Base-by-base conservation (phyloP, 30 jellyfish, hydroid and myxozoan genomes). In the Hydractinia echinata region DNA sequence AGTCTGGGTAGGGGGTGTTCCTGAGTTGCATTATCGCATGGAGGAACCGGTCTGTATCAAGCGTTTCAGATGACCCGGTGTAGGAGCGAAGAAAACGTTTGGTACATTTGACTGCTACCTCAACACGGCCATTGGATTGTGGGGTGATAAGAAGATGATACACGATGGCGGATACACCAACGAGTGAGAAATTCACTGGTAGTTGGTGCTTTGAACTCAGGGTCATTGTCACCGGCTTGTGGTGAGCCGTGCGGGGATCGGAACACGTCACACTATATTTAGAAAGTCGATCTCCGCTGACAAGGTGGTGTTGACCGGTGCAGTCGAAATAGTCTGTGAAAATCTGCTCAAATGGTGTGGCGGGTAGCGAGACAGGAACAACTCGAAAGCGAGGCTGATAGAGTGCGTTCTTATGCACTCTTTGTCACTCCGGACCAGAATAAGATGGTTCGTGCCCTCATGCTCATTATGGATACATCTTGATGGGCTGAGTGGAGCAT, bases 171-270 rank as follows among this genome's bases (percentile, higher is more conserved):
- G 44, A 30, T 30, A 30, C 44, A 30, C 44, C 44, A 30, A 30
- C 44, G 44, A 30, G 44, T 30, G 44, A 30, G 2, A 30, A 30
- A 30, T 30, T n/a, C 44, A 30, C 44, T 30, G 44, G 44, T 30
- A 30, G 44, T 30, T 30, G 2, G 44, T 30, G n/a, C n/a, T n/a
- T n/a, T n/a, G n/a, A n/a, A n/a, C n/a, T n/a, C n/a, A 10, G n/a
- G n/a, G 68, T n/a, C 68, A 56, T 56, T n/a, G 68, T 10, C 68
- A 56, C 68, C 68, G 68, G 68, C 10, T 56, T 56, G 68, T 56
- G 68, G n/a, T 56, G n/a, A 56, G n/a, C n/a, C n/a, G n/a, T n/a
- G n/a, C n/a, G n/a, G n/a, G n/a, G n/a, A n/a, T n/a, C n/a, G n/a
- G n/a, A n/a, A n/a, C n/a, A n/a, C n/a, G n/a, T n/a, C n/a, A n/a